A percentile compares a stretch with the other conserved stretches of the same genome.
Evolutionary conservation across 2,113 vertebrate genomes (phyloP).

Genomic region (Boleophthalmus pectinirostris): DNA sequence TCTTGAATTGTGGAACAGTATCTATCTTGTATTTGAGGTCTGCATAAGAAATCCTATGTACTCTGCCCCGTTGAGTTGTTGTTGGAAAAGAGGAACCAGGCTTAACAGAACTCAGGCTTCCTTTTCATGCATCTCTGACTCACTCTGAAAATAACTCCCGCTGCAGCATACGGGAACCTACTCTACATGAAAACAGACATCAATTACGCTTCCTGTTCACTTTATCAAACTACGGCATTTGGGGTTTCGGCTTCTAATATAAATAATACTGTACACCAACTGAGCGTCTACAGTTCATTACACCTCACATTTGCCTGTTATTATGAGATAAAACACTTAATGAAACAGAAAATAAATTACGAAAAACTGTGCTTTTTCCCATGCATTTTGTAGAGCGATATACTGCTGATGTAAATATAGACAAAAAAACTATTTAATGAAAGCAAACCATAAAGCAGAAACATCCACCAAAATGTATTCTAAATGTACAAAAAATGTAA

Average conservation of each 20-base stretch:
- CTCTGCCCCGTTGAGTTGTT: not conserved
- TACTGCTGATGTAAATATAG: too few species aligned
- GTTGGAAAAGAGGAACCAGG: slow-evolving; percentile 44
- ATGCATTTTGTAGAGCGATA: too few species aligned
- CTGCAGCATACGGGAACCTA: slow-evolving; percentile 29
- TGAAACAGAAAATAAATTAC: too few species aligned
- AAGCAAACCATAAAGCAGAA: too few species aligned
- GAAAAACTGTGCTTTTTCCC: too few species aligned
- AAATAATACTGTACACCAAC: not conserved
- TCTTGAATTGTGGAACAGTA: not conserved
- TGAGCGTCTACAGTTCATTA: not conserved
- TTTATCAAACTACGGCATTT: not conserved
- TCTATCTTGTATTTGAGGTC: not conserved
- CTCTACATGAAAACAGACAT: slow-evolving; percentile 22
- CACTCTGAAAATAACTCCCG: slow-evolving; percentile 31
- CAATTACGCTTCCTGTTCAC: slow-evolving; percentile 23
- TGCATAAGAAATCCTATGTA: not conserved
- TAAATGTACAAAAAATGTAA: too few species aligned
- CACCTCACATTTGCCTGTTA: not conserved
- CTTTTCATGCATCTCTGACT: slow-evolving; percentile 29
- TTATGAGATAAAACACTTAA: not conserved
- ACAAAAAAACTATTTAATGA: too few species aligned
- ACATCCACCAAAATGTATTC: too few species aligned
- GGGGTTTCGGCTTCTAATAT: not conserved
- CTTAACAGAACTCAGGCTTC: slow-evolving; percentile 51